Evolutionary conservation across 2,888 invertebrate species (phyloP).

Genomic region (Caenorhabditis sulstoni): DNA sequence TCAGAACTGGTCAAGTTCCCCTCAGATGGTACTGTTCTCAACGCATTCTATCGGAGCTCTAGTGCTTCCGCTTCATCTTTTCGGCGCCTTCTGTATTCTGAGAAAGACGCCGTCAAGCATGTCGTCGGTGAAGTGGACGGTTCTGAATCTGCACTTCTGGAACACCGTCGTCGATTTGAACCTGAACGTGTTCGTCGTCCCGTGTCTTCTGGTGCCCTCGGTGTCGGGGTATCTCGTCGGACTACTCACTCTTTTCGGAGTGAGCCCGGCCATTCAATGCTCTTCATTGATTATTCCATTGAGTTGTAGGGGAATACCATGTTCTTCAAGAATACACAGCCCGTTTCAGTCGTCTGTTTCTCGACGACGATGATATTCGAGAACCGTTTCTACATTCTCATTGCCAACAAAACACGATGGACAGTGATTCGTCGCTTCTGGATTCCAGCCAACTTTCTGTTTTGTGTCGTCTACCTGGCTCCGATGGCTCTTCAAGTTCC

Average conservation of each 20-base stretch:
- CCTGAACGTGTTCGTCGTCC: neutral
- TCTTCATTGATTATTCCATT: neutral
- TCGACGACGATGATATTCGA: slow-evolving; percentile 16
- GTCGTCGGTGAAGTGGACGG: slow-evolving; percentile 3
- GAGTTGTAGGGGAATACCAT: slow-evolving; percentile 8
- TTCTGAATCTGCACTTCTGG: slow-evolving; percentile 17
- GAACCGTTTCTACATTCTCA: slow-evolving; percentile 7
- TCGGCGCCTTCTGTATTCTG: slow-evolving; percentile 17
- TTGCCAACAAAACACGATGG: slow-evolving; percentile 2
- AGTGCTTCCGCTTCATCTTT: slow-evolving; percentile 4
- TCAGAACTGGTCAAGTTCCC: neutral
- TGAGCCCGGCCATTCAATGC: neutral
- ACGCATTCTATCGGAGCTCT: neutral
- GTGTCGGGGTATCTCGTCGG: neutral
- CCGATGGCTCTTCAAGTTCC: slow-evolving; percentile 6
- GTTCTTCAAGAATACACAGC: neutral
- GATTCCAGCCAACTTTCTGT: neutral
- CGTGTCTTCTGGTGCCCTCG: slow-evolving; percentile 1
- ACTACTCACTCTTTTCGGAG: neutral
- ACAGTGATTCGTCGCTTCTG: neutral
- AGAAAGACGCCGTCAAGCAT: slow-evolving; percentile 12
- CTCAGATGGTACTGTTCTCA: neutral
- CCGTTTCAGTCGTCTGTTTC: slow-evolving; percentile 13
- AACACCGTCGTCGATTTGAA: slow-evolving; percentile 5
- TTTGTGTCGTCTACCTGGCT: neutral